Conservation (phyloP, 2,797 vertebrate species). For the Botia kubotai region DNA sequence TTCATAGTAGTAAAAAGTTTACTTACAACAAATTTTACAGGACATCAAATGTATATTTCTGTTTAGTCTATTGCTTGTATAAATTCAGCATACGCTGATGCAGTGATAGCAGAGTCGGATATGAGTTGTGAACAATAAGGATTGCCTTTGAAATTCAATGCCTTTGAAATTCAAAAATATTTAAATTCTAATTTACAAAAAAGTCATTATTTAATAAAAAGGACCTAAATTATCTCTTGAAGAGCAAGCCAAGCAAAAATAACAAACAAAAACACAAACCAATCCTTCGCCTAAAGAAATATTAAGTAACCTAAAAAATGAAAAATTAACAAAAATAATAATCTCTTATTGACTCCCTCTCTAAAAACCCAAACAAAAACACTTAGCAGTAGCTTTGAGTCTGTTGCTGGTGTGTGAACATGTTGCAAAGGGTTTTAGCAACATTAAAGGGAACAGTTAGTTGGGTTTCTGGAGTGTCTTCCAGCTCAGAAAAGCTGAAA, state of each 20-base stretch:
- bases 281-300: background rate
- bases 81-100: background rate
- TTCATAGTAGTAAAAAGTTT: constrained; percentile 18
- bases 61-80: background rate
- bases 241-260: background rate
- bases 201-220: background rate
- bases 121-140: background rate
- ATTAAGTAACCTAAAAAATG: background rate
- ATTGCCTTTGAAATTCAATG: background rate
- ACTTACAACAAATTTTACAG: background rate
- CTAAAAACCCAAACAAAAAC: too few relatives aligned
- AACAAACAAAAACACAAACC: background rate
- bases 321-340: background rate
- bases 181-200: too few relatives aligned
- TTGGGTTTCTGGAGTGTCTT: too few relatives aligned
- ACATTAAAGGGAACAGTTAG: too few relatives aligned
- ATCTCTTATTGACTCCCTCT: too few relatives aligned
- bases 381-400: too few relatives aligned
- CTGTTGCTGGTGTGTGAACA: too few relatives aligned
- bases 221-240: background rate
- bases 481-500: too few relatives aligned
- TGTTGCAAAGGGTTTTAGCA: too few relatives aligned
- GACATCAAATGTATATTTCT: background rate
- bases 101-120: background rate
- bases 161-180: background rate